These are phyloP conservation scores for Hedychridium roseum DNA, from an alignment of 2,888 invertebrate species.

Conservation along the genomic window DNA sequence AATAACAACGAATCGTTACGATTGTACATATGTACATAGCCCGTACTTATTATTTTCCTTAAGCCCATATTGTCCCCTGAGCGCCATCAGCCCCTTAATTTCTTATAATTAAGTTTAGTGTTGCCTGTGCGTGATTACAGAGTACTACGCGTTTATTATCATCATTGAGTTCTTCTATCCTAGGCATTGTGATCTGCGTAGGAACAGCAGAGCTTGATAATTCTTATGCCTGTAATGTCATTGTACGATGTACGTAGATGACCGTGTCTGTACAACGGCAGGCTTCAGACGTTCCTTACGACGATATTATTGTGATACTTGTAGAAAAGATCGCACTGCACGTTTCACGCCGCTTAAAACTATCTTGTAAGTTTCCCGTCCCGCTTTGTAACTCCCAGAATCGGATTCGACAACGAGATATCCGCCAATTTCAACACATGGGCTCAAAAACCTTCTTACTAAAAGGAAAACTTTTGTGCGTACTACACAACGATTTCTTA, in stretches of 20 bases:
- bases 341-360: conserved; percentile 18
- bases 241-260: conserved; percentile 6
- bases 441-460: too few species aligned
- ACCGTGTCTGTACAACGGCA: conserved; percentile 25
- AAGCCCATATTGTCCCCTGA: conserved; percentile 46
- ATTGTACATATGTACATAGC: conserved; percentile 64
- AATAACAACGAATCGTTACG: conserved; percentile 53
- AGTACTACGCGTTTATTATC: conserved; percentile 3
- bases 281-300: conserved; percentile 41
- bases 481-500: too few species aligned
- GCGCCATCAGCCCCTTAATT: conserved; percentile 18
- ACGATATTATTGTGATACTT: conserved; percentile 47
- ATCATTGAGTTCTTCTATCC: too few species aligned
- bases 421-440: too few species aligned
- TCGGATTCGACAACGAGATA: too few species aligned
- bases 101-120: conserved; percentile 27
- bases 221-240: too few species aligned
- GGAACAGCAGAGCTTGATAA: conserved; percentile 15
- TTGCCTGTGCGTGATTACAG: conserved; percentile 21
- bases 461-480: too few species aligned
- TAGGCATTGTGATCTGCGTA: too few species aligned
- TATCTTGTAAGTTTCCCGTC: too few species aligned
- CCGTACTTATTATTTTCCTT: conserved; percentile 63
- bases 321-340: conserved; percentile 23
- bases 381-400: too few species aligned